phyloP scores from a whole-genome alignment of 2,113 vertebrate genomes.

The Vombatus ursinus region DNA sequence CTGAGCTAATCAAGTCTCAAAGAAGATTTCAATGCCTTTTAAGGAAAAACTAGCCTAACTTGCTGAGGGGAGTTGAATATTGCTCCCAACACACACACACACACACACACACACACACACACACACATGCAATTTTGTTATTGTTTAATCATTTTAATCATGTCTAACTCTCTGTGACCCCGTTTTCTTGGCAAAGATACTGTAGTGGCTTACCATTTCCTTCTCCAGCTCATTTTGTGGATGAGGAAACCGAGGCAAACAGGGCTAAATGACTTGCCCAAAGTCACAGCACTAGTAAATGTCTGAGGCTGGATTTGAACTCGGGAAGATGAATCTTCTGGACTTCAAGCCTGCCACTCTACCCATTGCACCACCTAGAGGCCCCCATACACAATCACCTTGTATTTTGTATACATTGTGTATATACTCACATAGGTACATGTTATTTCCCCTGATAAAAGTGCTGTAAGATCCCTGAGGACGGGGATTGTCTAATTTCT shows the following conservation, averaged over 20 bases:
- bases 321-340: no score
- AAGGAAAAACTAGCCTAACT: neutral
- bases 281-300: neutral
- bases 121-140: neutral
- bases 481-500: no score
- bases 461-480: no score
- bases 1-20: neutral
- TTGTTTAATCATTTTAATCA: no score
- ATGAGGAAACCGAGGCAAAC: neutral
- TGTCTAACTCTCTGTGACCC: no score
- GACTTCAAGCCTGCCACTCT: neutral
- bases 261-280: neutral
- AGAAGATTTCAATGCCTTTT: neutral
- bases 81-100: no score
- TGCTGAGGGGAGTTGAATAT: neutral
- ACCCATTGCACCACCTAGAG: neutral
- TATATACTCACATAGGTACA: no score
- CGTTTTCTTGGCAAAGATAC: neutral
- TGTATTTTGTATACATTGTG: neutral
- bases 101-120: no score
- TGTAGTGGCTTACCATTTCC: neutral
- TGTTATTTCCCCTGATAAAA: no score
- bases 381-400: no score
- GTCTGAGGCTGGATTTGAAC: neutral
- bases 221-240: neutral